Evolutionary conservation across 2,113 vertebrate species (phyloP), one percentile per base, ranked within the genome.

Genomic region (Rhinopithecus roxellana): DNA sequence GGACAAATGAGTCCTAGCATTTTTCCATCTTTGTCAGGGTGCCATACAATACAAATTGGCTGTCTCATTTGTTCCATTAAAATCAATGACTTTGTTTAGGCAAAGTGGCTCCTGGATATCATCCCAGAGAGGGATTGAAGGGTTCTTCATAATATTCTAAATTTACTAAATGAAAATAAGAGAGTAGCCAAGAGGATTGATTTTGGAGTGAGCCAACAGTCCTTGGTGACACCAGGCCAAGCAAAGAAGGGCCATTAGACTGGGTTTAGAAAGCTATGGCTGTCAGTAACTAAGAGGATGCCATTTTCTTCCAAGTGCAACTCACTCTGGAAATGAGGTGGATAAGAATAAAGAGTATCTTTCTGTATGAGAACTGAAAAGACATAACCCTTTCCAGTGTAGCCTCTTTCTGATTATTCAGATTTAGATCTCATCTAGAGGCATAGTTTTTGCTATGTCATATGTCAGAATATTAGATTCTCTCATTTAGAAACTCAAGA

Each of bases 31-130:
- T 97, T 96, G 98, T 97, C 97, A 98, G 92, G n/a, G 69, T 89
- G 82, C 95, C 93, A 94, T n/a, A 30, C 22, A 95, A 74, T 97
- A 92, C 87, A 93, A 89, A 97, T 97, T 64, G 95, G 55, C 86
- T 92, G 43, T 96, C 82, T 97, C 89, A 70, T 97, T 97, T 95
- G 82, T 96, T 96, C 91, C 97, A 96, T 97, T 97, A 97, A 95
- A 98, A 98, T 97, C 96, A 95, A 95, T 97, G 97, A 96, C 95
- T 98, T 97, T 95, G 90, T 96, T 98, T 96, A 97, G 97, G 96
- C 97, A 92, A 97, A 98, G 97, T 97, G 97, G 93, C 83, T 98
- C 87, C 95, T 98, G 98, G 98, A 93, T 80, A 92, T 94, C 88
- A 77, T 98, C 98, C 97, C 95, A 88, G 95, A 97, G 96, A 97